Conservation (phyloP, 2,888 invertebrate genomes). For the Flexamia atlantica region DNA sequence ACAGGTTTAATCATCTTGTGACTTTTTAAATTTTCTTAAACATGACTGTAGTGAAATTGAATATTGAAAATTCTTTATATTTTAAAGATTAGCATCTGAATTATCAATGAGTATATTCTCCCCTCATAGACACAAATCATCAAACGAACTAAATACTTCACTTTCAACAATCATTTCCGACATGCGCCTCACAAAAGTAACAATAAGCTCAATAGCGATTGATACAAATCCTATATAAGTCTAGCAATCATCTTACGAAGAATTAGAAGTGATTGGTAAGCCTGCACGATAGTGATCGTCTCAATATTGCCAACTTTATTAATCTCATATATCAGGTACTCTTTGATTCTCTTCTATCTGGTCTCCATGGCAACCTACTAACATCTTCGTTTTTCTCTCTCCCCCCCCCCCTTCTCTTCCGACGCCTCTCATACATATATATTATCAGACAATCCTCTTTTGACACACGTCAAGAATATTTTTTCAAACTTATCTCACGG, state of each 20-base stretch:
- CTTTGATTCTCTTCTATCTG: constrained; percentile 47
- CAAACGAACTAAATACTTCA: no score
- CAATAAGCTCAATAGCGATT: constrained; percentile 27
- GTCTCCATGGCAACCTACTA: constrained; percentile 47
- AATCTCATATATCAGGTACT: constrained; percentile 53
- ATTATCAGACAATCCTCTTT: constrained; percentile 47
- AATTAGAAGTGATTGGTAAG: constrained; percentile 32
- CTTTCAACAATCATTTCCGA: not conserved
- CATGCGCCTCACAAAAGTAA: not conserved
- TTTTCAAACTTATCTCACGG: constrained; percentile 40
- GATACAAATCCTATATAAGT: constrained; percentile 34
- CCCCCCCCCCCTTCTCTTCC: constrained; percentile 16
- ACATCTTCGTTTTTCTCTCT: constrained; percentile 28
- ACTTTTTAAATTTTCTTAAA: no score
- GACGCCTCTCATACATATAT: constrained; percentile 46
- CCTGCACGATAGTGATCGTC: constrained; percentile 12
- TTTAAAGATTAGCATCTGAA: no score
- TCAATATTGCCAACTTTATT: constrained; percentile 37
- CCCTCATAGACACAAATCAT: no score
- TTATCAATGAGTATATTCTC: no score
- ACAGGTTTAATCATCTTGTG: no score
- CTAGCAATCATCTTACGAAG: constrained; percentile 15
- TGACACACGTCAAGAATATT: constrained; percentile 61
- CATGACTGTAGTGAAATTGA: no score
- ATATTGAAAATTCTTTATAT: no score